Base-by-base conservation (phyloP, 2,113 vertebrate species). In the Amblyornis subalaris region DNA sequence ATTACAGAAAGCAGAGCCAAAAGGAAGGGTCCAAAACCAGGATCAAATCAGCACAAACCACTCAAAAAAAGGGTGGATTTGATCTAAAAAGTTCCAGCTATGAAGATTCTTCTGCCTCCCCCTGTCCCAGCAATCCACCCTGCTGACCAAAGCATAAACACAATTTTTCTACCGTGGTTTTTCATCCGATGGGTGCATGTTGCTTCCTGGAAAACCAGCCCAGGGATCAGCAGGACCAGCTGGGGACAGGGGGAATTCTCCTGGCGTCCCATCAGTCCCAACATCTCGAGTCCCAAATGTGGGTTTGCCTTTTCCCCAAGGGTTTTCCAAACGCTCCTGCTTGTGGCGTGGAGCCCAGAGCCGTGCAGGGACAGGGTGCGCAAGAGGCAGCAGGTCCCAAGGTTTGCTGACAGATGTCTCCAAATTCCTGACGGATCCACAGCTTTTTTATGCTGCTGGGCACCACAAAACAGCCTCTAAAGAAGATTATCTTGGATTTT, bases 361-460 rank as follows among this genome's bases (percentile, higher is more conserved):
- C 40, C 16, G 1, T 2, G 3, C 12, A 21, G 50, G n/a, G 60
- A 23, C 8, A 0, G 1, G n/a, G 10, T 16, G 36, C 38, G 13
- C 22, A 12, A 2, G 9, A 4, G 36, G 35, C 22, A 80, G 48
- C 14, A 53, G 70, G 31, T 25, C 29, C 14, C 47, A 23, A 7
- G 31, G 12, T 36, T n/a, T 90, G 48, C 53, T 71, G 61, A 44
- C 58, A 72, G 13, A 40, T 57, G 72, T 51, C 65, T 50, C 69
- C 64, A 47, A 13, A 24, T 16, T 8, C 10, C 28, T 11, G 4
- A 7, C 2, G 4, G 7, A 17, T 22, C 7, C n/a, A 29, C 26
- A 7, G 12, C 21, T 5, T 18, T 18, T 40, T 44, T 22, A 10
- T 14, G 7, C 29, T 47, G 3, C 16, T 21, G 26, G 19, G 9